These are phyloP conservation scores for Xerus inauris DNA, from an alignment of 2,113 vertebrate species.

Conservation along the genomic window DNA sequence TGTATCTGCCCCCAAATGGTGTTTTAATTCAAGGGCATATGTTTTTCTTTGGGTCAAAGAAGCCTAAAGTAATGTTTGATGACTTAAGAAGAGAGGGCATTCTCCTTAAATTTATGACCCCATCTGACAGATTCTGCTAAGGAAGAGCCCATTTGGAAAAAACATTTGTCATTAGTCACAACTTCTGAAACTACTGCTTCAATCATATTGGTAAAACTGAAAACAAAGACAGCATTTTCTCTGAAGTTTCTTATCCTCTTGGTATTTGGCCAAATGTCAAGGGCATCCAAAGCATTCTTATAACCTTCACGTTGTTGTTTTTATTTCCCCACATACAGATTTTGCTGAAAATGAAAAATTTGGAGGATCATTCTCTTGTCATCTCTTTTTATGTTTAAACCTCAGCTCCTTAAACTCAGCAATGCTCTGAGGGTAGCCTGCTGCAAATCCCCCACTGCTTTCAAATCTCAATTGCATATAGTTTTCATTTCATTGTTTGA, in stretches of 20 bases:
- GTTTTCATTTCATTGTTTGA: conserved; percentile 49
- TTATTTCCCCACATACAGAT: neutral
- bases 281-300: neutral
- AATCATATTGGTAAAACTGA: neutral
- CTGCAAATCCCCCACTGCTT: conserved; percentile 10
- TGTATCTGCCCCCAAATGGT: neutral
- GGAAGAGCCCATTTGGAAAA: neutral
- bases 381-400: neutral
- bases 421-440: neutral
- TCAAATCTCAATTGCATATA: conserved; percentile 14
- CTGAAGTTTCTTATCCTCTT: neutral
- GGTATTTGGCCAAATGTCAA: conserved; percentile 52
- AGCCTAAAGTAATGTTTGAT: neutral
- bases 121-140: neutral
- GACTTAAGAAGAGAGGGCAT: neutral
- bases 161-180: neutral
- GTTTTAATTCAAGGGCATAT: neutral
- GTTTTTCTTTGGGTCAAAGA: neutral
- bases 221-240: neutral
- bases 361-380: conserved; percentile 27
- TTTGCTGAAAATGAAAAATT: conserved; percentile 17
- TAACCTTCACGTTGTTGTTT: neutral
- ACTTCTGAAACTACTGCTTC: neutral
- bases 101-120: neutral
- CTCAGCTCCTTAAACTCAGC: neutral